Evolutionary conservation across 2,797 vertebrate genomes (phyloP), one percentile per base, ranked within the genome.

Genomic region (Eulemur rubriventer): DNA sequence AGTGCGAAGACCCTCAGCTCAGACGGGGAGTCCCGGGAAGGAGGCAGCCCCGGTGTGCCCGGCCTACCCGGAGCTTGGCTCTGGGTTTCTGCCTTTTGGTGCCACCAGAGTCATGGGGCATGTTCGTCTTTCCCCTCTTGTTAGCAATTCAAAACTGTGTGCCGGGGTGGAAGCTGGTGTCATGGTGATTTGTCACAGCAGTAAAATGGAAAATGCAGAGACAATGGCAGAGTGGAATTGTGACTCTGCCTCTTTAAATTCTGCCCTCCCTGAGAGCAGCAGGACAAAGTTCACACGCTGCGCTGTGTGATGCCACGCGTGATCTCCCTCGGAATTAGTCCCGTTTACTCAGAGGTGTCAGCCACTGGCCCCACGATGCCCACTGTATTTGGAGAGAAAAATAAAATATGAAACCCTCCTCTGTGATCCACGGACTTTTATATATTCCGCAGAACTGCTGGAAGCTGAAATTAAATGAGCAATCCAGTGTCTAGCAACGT

Each of bases 381-480:
- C 7, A 33, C 17, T 33, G 84, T 46, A 63, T 28, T 69, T 90
- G 61, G 78, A 95, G 97, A 80, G 8, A 93, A 70, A 94, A 96
- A 94, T 7, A 67, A 93, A 96, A 91, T 1, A 89, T 3, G 43
- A 97, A 89, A 76, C 2, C 20, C 95, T 33, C 38, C 69, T 8
- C 33, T 94, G 65, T 69, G 83, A 75, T 50, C 72, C 72, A 2
- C 0, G 41, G n/a, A 72, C 22, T 57, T 90, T 81, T 41, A 52
- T 52, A 41, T 1, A n/a, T 73, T 95, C 89, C 59, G 24, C 7
- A 46, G 75, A 78, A 59, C 28, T 33, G 4, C 61, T 95, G 86
- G 97, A 96, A 93, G 61, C 28, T 46, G 69, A 92, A 95, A 87
- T 72, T 0, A 96, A 93, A 90, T 30, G 1, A 17, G 87, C 69